Conservation (phyloP, 2,113 vertebrate genomes). For the Rhinolophus sinicus region DNA sequence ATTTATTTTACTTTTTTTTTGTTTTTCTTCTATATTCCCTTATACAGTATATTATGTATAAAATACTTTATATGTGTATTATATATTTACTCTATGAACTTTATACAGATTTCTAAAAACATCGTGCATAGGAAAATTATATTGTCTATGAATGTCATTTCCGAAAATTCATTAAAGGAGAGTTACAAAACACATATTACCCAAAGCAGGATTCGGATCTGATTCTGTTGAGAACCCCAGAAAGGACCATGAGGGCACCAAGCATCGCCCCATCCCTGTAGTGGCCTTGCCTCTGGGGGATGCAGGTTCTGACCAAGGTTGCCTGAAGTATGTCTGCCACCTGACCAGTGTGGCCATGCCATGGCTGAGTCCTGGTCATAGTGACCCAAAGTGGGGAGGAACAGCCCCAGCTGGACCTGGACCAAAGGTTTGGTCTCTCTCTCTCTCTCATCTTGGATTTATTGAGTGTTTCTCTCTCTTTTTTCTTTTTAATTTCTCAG, state of each 20-base stretch:
- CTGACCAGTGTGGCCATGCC: background rate
- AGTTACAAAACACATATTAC: background rate
- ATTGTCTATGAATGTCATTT: background rate
- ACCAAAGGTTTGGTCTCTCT: background rate
- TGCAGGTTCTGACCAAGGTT: background rate
- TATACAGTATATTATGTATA: background rate
- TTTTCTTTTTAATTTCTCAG: background rate
- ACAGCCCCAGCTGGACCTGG: too few species aligned
- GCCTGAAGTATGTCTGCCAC: too few species aligned
- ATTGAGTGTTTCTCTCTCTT: background rate
- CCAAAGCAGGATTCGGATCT: background rate
- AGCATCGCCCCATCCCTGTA: accelerated
- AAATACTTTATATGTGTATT: background rate
- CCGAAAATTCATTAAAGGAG: background rate
- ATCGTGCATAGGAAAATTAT: background rate
- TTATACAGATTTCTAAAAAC: background rate
- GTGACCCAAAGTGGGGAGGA: background rate
- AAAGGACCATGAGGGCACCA: background rate
- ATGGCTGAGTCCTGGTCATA: background rate
- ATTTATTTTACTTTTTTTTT: background rate
- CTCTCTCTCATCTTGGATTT: background rate
- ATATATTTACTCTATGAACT: background rate
- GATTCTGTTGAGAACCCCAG: background rate
- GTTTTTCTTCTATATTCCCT: background rate
- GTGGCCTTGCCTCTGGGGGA: background rate